Conservation (phyloP, 1,140 invertebrate genomes). For the Arion vulgaris region DNA sequence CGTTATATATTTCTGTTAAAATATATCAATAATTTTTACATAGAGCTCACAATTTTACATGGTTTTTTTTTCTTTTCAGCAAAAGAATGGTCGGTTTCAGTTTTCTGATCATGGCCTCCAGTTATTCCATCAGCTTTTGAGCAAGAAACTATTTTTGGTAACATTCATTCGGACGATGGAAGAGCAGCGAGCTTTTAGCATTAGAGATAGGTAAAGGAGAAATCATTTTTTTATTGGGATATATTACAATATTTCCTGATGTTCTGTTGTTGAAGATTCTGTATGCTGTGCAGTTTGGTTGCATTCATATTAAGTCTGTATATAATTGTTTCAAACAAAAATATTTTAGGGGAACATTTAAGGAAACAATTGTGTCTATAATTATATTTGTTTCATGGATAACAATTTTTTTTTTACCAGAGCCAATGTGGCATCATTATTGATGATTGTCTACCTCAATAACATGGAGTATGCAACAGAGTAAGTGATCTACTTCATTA, state of each 20-base stretch:
- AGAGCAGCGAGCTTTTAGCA: slow-evolving; percentile 92
- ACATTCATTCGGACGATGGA: slow-evolving; percentile 98
- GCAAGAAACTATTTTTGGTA: slow-evolving; percentile 95
- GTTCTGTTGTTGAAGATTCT: too few species aligned
- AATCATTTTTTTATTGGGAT: neutral
- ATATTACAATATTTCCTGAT: too few species aligned
- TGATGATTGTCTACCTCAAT: slow-evolving; percentile 98
- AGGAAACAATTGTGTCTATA: too few species aligned
- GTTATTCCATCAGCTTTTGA: slow-evolving; percentile 94
- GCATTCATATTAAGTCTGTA: too few species aligned
- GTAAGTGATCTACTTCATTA: slow-evolving; percentile 60
- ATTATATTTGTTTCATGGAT: too few species aligned
- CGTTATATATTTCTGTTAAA: too few species aligned
- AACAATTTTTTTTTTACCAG: slow-evolving; percentile 72
- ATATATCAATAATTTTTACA: neutral
- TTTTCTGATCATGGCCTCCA: slow-evolving; percentile 80
- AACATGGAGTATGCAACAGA: slow-evolving; percentile 99
- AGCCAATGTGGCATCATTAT: slow-evolving; percentile 97
- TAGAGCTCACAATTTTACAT: neutral
- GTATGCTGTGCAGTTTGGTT: too few species aligned
- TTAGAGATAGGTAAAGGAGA: slow-evolving; percentile 82
- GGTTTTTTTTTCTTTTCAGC: slow-evolving; percentile 42
- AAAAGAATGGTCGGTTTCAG: slow-evolving; percentile 58
- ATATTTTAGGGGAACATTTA: too few species aligned
- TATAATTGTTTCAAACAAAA: too few species aligned